Evolutionary conservation across 2,888 invertebrate species (phyloP).

Genomic region (Callinectes sapidus): DNA sequence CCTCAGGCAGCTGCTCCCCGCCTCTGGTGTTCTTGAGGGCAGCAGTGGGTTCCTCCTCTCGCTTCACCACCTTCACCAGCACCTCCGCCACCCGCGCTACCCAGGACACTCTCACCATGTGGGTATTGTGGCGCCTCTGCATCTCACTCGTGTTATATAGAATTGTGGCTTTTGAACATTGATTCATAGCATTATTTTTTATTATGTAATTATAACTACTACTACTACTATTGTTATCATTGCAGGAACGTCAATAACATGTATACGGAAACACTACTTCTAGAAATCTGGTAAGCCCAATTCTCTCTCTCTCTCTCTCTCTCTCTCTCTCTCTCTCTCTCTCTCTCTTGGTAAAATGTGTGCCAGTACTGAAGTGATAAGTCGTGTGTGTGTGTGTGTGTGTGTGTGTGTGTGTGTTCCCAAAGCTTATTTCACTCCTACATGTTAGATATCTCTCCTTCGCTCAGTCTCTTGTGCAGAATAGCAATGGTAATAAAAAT

Average conservation of each 20-base stretch:
- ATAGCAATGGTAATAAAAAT: no score
- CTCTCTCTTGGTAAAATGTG: no score
- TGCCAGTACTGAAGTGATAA: no score
- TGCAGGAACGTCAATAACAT: slow-evolving; percentile 41
- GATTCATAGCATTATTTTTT: neutral
- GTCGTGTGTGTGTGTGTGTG: no score
- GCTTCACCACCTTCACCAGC: slow-evolving; percentile 55
- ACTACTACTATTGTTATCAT: neutral
- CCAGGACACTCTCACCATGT: slow-evolving; percentile 43
- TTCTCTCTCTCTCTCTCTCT: neutral
- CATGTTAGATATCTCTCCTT: no score
- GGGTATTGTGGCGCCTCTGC: neutral
- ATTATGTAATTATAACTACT: neutral
- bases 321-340: no score
- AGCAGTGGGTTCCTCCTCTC: neutral
- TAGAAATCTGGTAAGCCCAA: slow-evolving; percentile 31
- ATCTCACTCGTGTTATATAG: no score
- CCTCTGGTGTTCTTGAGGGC: slow-evolving; percentile 51
- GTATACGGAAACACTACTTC: slow-evolving; percentile 37
- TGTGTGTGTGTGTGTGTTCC: no score
- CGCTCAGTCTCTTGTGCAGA: no score
- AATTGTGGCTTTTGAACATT: no score
- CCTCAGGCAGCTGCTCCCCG: neutral
- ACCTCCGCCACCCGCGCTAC: slow-evolving; percentile 48
- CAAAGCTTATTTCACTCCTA: no score